Evolutionary conservation across 2,797 vertebrate genomes (phyloP), one percentile per base, ranked within the genome.

Genomic region (Hydrophis major): DNA sequence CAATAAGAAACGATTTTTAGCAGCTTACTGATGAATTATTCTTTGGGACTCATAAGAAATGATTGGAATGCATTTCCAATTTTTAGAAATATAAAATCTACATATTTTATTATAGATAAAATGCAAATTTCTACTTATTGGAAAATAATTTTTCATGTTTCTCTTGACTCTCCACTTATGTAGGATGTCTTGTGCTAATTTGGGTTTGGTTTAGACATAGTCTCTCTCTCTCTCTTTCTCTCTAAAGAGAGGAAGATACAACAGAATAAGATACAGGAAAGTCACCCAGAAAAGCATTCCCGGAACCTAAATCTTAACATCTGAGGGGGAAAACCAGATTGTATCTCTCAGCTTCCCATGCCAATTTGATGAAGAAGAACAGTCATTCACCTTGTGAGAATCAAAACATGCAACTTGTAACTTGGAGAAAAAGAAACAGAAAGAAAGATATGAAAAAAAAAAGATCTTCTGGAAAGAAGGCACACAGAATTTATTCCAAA

Each of bases 21-120:
- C 53, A 94, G 94, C 4, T 60, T 89, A 88, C 8, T 86, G n/a
- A 37, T 18, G 92, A 92, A 57, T 61, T 20, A 89, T 42, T 12
- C 90, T 53, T 93, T 86, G n/a, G 56, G 6, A 50, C 12, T 88
- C 60, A 61, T 88, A 55, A 93, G 56, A 93, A 91, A 61, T 50
- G 27, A 55, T 16, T n/a, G 47, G 14, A 47, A 55, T 86, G 66
- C 22, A 78, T 87, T 91, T 91, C 86, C 66, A 89, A 47, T 42
- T 27, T 13, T n/a, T 83, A 42, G 53, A 47, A 60, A 13, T 8
- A 56, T 32, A n/a, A 37, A 18, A 56, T 59, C 25, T 56, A 59
- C 32, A 89, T 18, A 18, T 60, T 22, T 50, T 87, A 6, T 86
- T 61, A 53, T 18, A 37, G 42, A 6, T 78, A 6, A 74, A 88